These are phyloP conservation scores for Sphenopsis melanotis DNA, from an alignment of 2,797 vertebrate genomes.

Conservation along the genomic window DNA sequence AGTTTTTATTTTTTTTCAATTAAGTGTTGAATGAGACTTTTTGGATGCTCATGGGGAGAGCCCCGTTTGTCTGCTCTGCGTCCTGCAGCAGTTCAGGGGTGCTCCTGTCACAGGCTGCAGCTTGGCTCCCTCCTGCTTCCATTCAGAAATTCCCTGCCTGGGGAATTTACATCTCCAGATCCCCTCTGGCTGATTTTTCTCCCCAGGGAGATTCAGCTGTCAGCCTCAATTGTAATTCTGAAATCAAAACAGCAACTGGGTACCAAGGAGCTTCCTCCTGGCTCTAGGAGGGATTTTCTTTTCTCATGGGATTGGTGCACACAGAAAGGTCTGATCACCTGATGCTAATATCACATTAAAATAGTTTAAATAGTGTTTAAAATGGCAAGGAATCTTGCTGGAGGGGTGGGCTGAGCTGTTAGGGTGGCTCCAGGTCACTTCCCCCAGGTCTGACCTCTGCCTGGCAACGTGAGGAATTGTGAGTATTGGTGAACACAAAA, in stretches of 20 bases:
- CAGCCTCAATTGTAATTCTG: not conserved
- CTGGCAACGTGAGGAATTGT: not conserved
- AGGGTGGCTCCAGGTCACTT: not conserved
- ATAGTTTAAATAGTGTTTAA: not conserved
- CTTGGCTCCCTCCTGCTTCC: not conserved
- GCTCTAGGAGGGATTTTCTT: not conserved
- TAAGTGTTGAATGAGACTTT: not conserved
- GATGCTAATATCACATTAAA: not conserved
- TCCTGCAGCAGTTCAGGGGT: not conserved
- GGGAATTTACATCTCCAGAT: not conserved
- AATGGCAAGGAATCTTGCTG: not conserved
- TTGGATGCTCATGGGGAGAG: not conserved
- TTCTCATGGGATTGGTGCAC: not conserved
- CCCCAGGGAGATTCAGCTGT: not conserved
- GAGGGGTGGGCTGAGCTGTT: not conserved
- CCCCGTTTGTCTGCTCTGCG: not conserved
- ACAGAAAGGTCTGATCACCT: not conserved
- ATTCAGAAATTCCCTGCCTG: not conserved
- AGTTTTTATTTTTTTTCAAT: not conserved
- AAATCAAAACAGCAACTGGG: not conserved
- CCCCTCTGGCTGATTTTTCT: not conserved
- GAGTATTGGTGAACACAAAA: rapidly evolving
- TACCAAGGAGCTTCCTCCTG: not conserved
- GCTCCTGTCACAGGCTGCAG: not conserved
- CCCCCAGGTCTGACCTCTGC: not conserved